These are phyloP conservation scores for Hyalella azteca DNA, from an alignment of 2,888 invertebrate genomes.

Conservation along the genomic window DNA sequence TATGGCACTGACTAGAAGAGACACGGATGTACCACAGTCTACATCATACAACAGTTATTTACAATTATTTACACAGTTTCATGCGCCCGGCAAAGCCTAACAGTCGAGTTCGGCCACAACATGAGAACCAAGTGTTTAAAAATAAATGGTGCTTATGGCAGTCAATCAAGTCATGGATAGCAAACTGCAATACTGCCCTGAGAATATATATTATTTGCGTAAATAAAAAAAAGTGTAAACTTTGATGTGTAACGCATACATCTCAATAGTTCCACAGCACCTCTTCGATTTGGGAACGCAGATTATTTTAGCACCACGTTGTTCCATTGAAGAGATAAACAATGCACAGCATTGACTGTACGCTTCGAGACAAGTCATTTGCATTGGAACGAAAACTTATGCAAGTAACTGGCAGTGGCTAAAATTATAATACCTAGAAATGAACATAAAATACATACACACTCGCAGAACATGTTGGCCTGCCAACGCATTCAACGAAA, in stretches of 20 bases:
- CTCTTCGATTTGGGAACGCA: too few relatives aligned
- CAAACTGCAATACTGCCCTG: not conserved
- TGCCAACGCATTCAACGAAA: not conserved
- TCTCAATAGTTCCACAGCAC: too few relatives aligned
- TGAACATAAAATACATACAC: too few relatives aligned
- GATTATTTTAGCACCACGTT: too few relatives aligned
- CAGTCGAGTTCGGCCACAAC: not conserved
- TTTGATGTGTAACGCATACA: too few relatives aligned
- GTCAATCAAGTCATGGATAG: not conserved
- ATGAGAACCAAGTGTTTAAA: not conserved
- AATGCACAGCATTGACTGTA: constrained; percentile 1
- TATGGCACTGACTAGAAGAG: constrained; percentile 22
- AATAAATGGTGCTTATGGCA: not conserved
- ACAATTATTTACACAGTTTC: constrained; percentile 24
- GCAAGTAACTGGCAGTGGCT: constrained; percentile 7
- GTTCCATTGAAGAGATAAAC: too few relatives aligned
- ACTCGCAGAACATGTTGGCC: too few relatives aligned
- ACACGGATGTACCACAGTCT: constrained; percentile 32
- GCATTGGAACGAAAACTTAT: too few relatives aligned
- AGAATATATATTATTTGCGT: not conserved
- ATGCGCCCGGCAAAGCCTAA: not conserved
- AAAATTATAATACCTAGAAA: too few relatives aligned
- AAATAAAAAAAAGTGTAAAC: too few relatives aligned
- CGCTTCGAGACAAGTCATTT: too few relatives aligned
- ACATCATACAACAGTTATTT: constrained; percentile 20